phyloP scores from a whole-genome alignment of 2,113 vertebrate species.

The Poeciliopsis turrubarensis region DNA sequence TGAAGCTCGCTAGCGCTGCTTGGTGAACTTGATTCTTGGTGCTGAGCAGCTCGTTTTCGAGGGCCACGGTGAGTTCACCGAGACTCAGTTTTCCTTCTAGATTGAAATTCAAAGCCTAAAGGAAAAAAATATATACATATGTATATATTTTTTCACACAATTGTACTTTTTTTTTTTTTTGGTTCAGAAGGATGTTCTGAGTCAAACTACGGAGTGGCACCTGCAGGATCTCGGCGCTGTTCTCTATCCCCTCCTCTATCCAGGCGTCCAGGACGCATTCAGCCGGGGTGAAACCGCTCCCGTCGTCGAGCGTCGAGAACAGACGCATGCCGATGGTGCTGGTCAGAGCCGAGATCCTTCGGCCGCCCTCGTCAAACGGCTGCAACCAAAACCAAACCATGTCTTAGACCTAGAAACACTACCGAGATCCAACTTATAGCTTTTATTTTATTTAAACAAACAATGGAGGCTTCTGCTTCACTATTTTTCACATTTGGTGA shows the following conservation, averaged over 20 bases:
- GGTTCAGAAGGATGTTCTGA: neutral
- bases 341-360: conserved; percentile 84
- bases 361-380: conserved; percentile 92
- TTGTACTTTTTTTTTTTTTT: too few species aligned
- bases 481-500: too few species aligned
- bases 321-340: conserved; percentile 85
- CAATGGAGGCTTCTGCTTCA: too few species aligned
- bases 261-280: conserved; percentile 89
- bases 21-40: conserved; percentile 91
- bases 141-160: neutral
- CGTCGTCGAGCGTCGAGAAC: conserved; percentile 92
- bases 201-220: conserved; percentile 61
- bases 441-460: too few species aligned
- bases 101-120: conserved; percentile 90
- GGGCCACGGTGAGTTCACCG: conserved; percentile 85
- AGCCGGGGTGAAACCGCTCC: conserved; percentile 85
- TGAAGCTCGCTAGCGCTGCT: conserved; percentile 92
- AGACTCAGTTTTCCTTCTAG: conserved; percentile 90
- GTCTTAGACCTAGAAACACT: neutral
- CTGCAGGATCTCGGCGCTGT: conserved; percentile 92
- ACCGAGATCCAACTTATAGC: neutral
- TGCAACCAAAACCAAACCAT: conserved; percentile 42
- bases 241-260: conserved; percentile 92
- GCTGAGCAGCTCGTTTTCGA: conserved; percentile 92
- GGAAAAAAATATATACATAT: neutral